phyloP scores from a whole-genome alignment of 2,113 vertebrate genomes.

The Xiphophorus couchianus region DNA sequence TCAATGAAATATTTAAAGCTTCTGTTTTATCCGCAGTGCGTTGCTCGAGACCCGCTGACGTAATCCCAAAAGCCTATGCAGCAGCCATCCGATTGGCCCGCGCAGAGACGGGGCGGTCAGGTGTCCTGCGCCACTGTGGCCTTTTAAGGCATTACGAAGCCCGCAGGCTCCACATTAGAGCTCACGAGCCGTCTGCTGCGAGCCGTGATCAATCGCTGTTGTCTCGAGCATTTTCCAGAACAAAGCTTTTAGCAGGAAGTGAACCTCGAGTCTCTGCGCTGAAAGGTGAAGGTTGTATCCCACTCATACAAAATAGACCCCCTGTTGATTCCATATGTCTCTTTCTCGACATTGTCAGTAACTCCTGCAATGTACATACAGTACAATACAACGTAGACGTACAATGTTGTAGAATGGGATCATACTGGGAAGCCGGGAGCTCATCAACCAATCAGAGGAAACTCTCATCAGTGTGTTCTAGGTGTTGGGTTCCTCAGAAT shows the following conservation, averaged over 20 bases:
- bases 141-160: conserved; percentile 70
- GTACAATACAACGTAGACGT: no score
- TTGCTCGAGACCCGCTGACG: conserved; percentile 76
- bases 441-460: conserved; percentile 9
- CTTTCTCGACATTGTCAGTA: no score
- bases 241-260: conserved; percentile 53
- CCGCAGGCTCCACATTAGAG: conserved; percentile 61
- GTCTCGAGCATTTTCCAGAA: conserved; percentile 26
- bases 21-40: conserved; percentile 82
- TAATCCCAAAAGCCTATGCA: conserved; percentile 68
- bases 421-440: conserved; percentile 6
- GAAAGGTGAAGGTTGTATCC: not conserved
- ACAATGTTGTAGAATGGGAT: not conserved
- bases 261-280: conserved; percentile 3
- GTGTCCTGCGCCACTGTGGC: conserved; percentile 66
- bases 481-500: conserved; percentile 48
- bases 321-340: no score
- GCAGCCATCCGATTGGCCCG: conserved; percentile 59
- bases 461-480: not conserved
- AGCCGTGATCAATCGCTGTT: conserved; percentile 54
- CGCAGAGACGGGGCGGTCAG: conserved; percentile 44
- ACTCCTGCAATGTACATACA: no score
- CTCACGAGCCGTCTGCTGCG: conserved; percentile 45
- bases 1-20: conserved; percentile 85
- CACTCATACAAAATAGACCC: conserved; percentile 1